Evolutionary conservation across 35 echinoderm and acorn worm species (phyloP), one percentile per base, ranked within the genome.

Genomic region (Acanthaster planci): DNA sequence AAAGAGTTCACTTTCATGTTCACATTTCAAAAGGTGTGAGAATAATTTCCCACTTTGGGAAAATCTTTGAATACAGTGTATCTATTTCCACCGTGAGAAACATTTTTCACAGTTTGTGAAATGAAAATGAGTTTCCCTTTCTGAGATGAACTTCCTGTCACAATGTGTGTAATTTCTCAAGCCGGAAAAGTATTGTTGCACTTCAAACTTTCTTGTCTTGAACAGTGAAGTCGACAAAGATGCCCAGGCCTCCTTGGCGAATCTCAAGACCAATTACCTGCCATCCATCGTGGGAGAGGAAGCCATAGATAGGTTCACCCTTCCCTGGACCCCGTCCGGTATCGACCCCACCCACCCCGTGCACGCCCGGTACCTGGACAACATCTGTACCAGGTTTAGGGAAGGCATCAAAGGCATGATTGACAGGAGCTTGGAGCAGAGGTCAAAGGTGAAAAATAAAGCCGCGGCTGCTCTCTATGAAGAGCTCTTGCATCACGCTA

Each of bases 401-500:
- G 17, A 58, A 14, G 84, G 93, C 34, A 91, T 95, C 27, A 78
- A 52, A 34, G 76, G 22, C 8, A 85, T 95, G 84, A 95, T 95
- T 17, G 86, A 95, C 39, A 92, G 80, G 80, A 91, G 58, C 29
- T 68, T 84, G 51, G 51, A 85, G 34, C 77, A 56, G 21, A 95
- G 72, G 35, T 72, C 80, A 51, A 84, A 95, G 81, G 76, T 91
- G 47, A 80, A 34, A 34, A 55, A 83, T 56, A 37, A 80, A 34
- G 52, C 82, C 12, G 85, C 68, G n/a, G 76, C 50, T 16, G 18
- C 53, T 2, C 32, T 92, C 3, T 88, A 95, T 27, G 80, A 91
- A 58, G 93, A 95, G 32, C 59, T 95, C 14, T 34, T 95, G 10
- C 93, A 95, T 58, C 93, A 95, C 51, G 78, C 80, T 52, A 78